A percentile compares a stretch with the other conserved stretches of the same genome.
Conservation (phyloP, 1,140 invertebrate species). For the Charaxes varanes region DNA sequence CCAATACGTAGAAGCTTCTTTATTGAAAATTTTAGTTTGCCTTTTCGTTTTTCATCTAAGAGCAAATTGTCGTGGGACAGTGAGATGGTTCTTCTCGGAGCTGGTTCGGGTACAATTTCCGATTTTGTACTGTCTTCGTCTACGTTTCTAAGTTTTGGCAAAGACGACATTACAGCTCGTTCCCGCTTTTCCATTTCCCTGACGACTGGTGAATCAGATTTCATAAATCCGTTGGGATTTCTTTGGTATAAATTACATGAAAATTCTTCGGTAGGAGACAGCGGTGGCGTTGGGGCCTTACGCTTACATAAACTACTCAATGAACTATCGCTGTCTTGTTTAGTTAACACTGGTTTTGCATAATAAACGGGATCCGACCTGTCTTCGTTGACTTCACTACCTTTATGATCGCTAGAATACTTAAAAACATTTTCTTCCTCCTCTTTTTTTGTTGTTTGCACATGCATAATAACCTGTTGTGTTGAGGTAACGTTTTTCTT, state of each 20-base stretch:
- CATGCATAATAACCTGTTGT: constrained; percentile 69
- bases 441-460: constrained; percentile 55
- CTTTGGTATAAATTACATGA: constrained; percentile 70
- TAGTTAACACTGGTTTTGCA: constrained; percentile 64
- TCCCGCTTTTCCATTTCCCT: constrained; percentile 84
- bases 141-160: constrained; percentile 36
- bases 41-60: constrained; percentile 80
- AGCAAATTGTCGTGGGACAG: constrained; percentile 82
- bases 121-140: constrained; percentile 50
- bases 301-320: constrained; percentile 71
- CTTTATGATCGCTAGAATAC: constrained; percentile 44
- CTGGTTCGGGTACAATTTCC: constrained; percentile 75
- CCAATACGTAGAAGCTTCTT: constrained; percentile 88
- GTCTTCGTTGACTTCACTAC: constrained; percentile 50
- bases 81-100: constrained; percentile 79
- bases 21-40: constrained; percentile 84
- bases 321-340: constrained; percentile 74
- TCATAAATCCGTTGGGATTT: constrained; percentile 75
- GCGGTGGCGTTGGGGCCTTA: constrained; percentile 80
- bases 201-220: constrained; percentile 80
- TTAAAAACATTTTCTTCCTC: constrained; percentile 38
- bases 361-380: constrained; percentile 57
- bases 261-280: constrained; percentile 72
- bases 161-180: constrained; percentile 71
- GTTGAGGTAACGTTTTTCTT: constrained; percentile 48